phyloP scores from a whole-genome alignment of 2,888 invertebrate genomes.

The Ephialtes manifestator region DNA sequence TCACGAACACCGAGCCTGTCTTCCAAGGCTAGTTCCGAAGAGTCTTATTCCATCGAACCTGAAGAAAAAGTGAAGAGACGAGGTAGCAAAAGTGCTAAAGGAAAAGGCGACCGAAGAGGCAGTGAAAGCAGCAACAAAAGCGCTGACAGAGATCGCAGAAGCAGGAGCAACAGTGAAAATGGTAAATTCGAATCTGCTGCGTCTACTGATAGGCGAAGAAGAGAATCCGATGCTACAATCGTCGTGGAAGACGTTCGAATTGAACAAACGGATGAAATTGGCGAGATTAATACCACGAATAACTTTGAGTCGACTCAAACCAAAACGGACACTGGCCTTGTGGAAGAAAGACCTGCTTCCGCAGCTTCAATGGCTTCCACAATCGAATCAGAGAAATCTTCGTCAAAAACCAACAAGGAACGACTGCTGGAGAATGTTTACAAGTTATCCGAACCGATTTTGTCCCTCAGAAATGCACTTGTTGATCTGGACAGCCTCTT shows the following conservation, averaged over 20 bases:
- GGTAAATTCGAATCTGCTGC: constrained; percentile 57
- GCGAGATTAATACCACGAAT: constrained; percentile 12
- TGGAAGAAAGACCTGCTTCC: constrained; percentile 54
- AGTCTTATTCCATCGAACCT: constrained; percentile 72
- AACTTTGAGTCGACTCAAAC: constrained; percentile 41
- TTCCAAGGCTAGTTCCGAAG: constrained; percentile 76
- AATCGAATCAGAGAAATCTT: constrained; percentile 72
- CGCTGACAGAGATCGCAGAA: constrained; percentile 39
- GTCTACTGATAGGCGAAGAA: constrained; percentile 45
- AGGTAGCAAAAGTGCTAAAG: constrained; percentile 60
- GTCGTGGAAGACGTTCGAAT: constrained; percentile 63
- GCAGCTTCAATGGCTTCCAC: constrained; percentile 48
- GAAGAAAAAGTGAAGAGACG: constrained; percentile 66
- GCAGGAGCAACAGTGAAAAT: constrained; percentile 56
- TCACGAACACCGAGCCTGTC: constrained; percentile 67
- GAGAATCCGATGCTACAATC: constrained; percentile 66
- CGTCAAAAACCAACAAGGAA: constrained; percentile 76
- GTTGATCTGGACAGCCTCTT: constrained; percentile 74
- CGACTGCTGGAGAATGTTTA: constrained; percentile 75
- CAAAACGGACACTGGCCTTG: constrained; percentile 34
- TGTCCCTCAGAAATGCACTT: constrained; percentile 77
- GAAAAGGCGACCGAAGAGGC: constrained; percentile 57
- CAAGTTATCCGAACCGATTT: constrained; percentile 77
- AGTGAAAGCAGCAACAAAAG: constrained; percentile 63
- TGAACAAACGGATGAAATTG: constrained; percentile 56